Evolutionary conservation across 2,888 invertebrate species (phyloP).

Genomic region (Pseudanteris insignis): DNA sequence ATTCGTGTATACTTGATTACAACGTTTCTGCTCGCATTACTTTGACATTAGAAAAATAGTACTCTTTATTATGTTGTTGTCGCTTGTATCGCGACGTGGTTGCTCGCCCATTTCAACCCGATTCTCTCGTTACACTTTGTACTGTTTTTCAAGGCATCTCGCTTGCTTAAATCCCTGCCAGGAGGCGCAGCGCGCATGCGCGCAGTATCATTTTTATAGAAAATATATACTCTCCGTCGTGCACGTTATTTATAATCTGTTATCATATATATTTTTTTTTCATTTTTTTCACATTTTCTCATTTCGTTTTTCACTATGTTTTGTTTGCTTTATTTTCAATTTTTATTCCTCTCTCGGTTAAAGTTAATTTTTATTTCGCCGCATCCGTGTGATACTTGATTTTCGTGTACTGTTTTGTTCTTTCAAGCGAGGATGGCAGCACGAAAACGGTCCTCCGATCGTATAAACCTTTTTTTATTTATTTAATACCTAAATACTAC

Average conservation of each 20-base stretch:
- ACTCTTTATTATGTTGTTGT: conserved; percentile 62
- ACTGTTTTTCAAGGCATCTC: conserved; percentile 68
- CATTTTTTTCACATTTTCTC: conserved; percentile 1
- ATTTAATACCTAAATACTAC: too few species aligned
- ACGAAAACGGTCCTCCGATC: too few species aligned
- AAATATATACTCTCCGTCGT: conserved; percentile 59
- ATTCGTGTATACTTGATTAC: conserved; percentile 7
- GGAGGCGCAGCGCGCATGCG: conserved; percentile 46
- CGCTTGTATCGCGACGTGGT: conserved; percentile 59
- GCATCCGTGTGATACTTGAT: background rate
- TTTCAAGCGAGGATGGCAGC: too few species aligned
- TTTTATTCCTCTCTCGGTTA: background rate
- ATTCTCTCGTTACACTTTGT: conserved; percentile 64
- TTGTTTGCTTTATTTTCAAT: conserved; percentile 8
- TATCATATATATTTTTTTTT: conserved; percentile 50
- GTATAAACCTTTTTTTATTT: too few species aligned
- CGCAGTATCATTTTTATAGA: conserved; percentile 60
- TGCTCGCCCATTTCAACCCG: conserved; percentile 65
- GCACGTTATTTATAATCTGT: conserved; percentile 13
- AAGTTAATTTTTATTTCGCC: conserved; percentile 7
- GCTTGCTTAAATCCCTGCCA: conserved; percentile 65
- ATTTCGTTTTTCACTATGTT: conserved; percentile 3
- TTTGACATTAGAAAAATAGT: conserved; percentile 63
- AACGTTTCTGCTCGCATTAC: conserved; percentile 24
- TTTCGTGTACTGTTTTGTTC: background rate